These are phyloP conservation scores for Melitaea cinxia DNA, from an alignment of 1,140 invertebrate species.

Conservation along the genomic window DNA sequence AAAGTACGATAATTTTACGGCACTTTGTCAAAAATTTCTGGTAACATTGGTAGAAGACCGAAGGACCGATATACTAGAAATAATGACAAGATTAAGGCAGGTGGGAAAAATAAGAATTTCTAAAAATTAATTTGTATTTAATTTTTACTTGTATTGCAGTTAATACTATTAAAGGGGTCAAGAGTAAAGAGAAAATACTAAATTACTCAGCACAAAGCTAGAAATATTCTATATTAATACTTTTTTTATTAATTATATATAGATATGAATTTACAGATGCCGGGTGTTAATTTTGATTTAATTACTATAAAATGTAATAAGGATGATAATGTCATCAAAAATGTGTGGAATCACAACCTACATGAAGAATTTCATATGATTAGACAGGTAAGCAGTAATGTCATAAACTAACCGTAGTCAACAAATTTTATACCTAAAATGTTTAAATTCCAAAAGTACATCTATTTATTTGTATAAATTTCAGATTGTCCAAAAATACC, in stretches of 20 bases:
- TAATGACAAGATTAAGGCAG: constrained; percentile 25
- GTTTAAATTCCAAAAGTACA: too few species aligned
- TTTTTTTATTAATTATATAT: neutral
- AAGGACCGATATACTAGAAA: constrained; percentile 4
- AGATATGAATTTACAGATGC: constrained; percentile 62
- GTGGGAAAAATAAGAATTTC: constrained; percentile 15
- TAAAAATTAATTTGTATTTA: constrained; percentile 7
- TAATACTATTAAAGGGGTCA: neutral
- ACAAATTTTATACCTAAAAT: too few species aligned
- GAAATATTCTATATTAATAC: neutral
- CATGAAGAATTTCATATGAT: constrained; percentile 98
- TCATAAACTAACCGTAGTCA: too few species aligned
- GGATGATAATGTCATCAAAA: constrained; percentile 96
- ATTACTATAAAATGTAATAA: constrained; percentile 81
- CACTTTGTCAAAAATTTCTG: too few species aligned
- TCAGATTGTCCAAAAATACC: constrained; percentile 94
- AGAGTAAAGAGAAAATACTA: neutral
- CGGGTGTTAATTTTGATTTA: constrained; percentile 70
- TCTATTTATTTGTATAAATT: constrained; percentile 6
- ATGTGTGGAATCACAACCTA: constrained; percentile 98
- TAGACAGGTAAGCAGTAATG: constrained; percentile 83
- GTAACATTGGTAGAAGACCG: neutral
- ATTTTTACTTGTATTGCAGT: constrained; percentile 3
- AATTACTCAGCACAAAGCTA: neutral
- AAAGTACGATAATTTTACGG: too few species aligned